Base-by-base conservation (phyloP, 2,888 invertebrate genomes). In the Brenthis ino region DNA sequence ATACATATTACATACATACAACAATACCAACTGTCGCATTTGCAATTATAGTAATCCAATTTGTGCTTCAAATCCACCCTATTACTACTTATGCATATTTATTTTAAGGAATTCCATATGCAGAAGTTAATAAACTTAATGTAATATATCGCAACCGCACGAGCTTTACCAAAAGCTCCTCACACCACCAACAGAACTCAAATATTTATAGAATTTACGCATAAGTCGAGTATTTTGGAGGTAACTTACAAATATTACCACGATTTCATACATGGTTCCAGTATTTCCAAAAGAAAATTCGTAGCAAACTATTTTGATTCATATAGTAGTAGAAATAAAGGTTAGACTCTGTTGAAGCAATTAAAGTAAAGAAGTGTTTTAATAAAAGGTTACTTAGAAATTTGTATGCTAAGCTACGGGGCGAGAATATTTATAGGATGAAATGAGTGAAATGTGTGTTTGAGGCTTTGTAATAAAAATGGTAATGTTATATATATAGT, bases 121-220 rank as follows among this genome's bases (percentile, higher is more conserved):
- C 54, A 54, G 1, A 24, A 43, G 24, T 58, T 58, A 58, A 58
- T 58, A 58, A 58, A 48, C 47, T 14, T 48, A 24, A 48, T 58
- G 14, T n/a, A 37, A 37, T 14, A 37, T 60, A 60, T 48, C 12
- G 16, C 28, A 48, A 54, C 47, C 66, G 53, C 66, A 60, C 33
- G 51, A 63, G 28, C 55, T 67, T 67, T 50, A 67, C 54, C 66
- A 55, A 60, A 20, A 60, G 67, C 61, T 56, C 37, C 50, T 33
- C 55, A 61, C 60, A 57, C 47, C 43, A 43, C 54, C 57, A 72
- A 84, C 78, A 81, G 79, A 82, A 81, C 79, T 85, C 84, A 84
- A 85, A 85, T 85, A 85, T 85, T 85, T 85, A 85, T 85, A 77
- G 78, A 82, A 71, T 69, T 71, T 67, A 69, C 71, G 69, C 66